Evolutionary conservation across 2,113 vertebrate species (phyloP).

Genomic region (Corythaixoides concolor): DNA sequence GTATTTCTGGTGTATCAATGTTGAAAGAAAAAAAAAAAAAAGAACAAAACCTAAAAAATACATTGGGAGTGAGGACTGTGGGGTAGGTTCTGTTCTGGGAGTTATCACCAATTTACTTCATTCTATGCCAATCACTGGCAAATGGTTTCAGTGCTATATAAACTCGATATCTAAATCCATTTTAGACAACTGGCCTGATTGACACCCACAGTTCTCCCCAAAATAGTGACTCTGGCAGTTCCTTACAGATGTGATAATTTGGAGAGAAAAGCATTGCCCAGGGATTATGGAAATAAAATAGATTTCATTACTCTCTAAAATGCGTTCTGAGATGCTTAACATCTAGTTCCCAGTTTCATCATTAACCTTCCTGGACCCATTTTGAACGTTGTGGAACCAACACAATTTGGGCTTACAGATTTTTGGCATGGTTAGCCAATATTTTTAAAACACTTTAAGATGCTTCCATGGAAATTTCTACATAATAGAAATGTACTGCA

Average conservation of each 20-base stretch:
- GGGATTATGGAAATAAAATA: neutral
- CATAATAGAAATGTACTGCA: neutral
- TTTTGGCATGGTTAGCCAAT: neutral
- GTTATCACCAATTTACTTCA: neutral
- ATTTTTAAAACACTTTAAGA: neutral
- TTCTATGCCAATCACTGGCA: neutral
- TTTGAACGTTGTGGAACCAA: neutral
- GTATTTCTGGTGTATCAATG: neutral
- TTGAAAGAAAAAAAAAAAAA: neutral
- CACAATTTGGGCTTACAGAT: neutral
- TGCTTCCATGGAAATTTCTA: neutral
- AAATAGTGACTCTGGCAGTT: neutral
- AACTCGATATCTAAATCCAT: neutral
- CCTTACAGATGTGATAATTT: neutral
- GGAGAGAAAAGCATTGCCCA: neutral
- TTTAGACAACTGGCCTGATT: neutral
- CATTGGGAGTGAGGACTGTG: neutral
- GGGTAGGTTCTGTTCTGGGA: neutral
- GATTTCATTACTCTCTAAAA: neutral
- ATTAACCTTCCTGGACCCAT: neutral
- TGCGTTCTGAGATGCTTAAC: neutral
- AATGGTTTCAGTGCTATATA: neutral
- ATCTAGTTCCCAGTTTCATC: neutral
- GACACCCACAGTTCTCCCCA: neutral
- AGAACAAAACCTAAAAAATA: neutral